These are phyloP conservation scores for Tetropium fuscum DNA, from an alignment of 2,888 invertebrate species.

Conservation along the genomic window DNA sequence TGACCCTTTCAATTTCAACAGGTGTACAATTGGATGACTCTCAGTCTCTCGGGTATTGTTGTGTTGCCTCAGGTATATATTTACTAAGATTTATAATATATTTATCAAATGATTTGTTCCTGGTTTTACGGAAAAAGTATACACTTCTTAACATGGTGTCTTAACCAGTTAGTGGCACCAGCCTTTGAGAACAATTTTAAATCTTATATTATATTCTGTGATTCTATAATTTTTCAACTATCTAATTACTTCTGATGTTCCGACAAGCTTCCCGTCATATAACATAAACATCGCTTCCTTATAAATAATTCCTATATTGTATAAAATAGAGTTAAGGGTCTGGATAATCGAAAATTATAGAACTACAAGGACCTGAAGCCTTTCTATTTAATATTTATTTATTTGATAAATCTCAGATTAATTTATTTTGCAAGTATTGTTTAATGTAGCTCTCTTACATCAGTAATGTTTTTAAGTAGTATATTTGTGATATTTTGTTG, in stretches of 20 bases:
- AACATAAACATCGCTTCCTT: not conserved
- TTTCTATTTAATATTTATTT: constrained; percentile 43
- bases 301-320: no score
- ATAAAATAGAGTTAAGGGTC: constrained; percentile 6
- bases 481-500: constrained; percentile 52
- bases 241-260: not conserved
- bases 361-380: constrained; percentile 19
- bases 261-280: no score
- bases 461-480: constrained; percentile 38
- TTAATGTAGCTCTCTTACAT: constrained; percentile 49
- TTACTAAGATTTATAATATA: no score
- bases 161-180: no score
- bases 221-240: not conserved
- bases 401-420: constrained; percentile 48
- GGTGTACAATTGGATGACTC: no score
- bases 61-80: no score
- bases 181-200: not conserved
- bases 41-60: no score
- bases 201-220: not conserved
- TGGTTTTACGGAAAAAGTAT: no score
- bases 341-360: constrained; percentile 19
- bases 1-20: no score
- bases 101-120: no score
- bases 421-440: constrained; percentile 48
- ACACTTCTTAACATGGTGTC: no score